Evolutionary conservation across 2,888 invertebrate genomes (phyloP), one percentile per base, ranked within the genome.

Genomic region (Rhopalosiphum nymphaeae): DNA sequence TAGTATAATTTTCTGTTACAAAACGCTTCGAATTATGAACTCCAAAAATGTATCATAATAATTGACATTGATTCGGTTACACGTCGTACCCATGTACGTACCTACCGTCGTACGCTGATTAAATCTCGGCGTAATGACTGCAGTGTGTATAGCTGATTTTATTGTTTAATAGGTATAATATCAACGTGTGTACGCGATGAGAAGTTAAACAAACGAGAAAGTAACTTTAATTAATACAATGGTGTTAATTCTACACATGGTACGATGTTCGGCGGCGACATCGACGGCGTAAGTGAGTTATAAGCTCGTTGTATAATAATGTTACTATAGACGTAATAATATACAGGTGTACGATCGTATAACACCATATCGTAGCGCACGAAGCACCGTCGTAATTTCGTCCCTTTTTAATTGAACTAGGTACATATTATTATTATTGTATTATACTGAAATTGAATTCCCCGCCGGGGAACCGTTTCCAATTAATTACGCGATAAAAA

Each of bases 401-500:
- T 87, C 92, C 92, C 92, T 87, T 92, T 92, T 92, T 92, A 67
- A 92, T 92, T 85, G 92, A 92, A 92, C 92, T 49, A 44, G 44
- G 44, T 44, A 49, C n/a, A 46, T 57, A 53, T 88, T 89, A 89
- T 44, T 89, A 49, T 49, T 42, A 36, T 53, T 78, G 85, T 25
- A 91, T 29, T 53, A 49, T 53, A 56, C 36, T 42, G n/a, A 67
- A 92, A 92, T 92, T 42, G 92, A 88, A 92, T 87, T 88, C 29
- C 61, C 87, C 92, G 61, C 87, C 87, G 61, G 46, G 61, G 87
- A 49, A 92, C 67, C 67, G 21, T 88, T 92, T 92, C 87, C 87
- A 67, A 88, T 92, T 92, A 92, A 88, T 92, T 61, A 61, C 36
- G 42, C 29, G 42, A 85, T 53, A 92, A 61, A 86, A 61, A 92